phyloP scores from a whole-genome alignment of 2,797 vertebrate species.

The Decapterus maruadsi region DNA sequence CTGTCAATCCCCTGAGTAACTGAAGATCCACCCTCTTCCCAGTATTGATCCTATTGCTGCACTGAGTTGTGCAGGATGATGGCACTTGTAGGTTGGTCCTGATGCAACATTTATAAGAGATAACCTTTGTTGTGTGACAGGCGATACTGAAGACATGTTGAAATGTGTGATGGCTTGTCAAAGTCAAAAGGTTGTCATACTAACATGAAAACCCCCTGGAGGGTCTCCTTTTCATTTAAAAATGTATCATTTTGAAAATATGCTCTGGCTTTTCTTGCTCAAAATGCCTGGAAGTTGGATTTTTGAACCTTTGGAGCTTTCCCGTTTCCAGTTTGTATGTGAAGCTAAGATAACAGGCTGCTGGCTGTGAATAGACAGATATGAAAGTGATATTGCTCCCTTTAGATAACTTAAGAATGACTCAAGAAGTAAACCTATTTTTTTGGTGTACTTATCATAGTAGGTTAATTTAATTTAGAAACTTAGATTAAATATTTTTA shows the following conservation, averaged over 20 bases:
- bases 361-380: background rate
- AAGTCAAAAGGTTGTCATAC: constrained; percentile 37
- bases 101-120: constrained; percentile 44
- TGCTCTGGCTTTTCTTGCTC: background rate
- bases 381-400: background rate
- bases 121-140: constrained; percentile 28
- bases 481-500: background rate
- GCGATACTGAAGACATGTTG: constrained; percentile 6
- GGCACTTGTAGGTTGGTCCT: constrained; percentile 32
- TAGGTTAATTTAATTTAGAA: background rate
- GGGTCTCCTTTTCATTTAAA: constrained; percentile 14
- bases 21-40: constrained; percentile 49
- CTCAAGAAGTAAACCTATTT: background rate
- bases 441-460: background rate
- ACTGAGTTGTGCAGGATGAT: constrained; percentile 39
- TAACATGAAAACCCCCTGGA: background rate
- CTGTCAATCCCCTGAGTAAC: constrained; percentile 54
- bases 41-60: constrained; percentile 61
- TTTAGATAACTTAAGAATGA: background rate
- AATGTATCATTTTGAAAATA: background rate
- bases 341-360: background rate
- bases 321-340: background rate
- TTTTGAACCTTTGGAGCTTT: background rate
- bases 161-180: constrained; percentile 39
- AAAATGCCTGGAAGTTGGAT: background rate